Evolutionary conservation across 2,797 vertebrate genomes (phyloP).

Genomic region (Pangasius larnaudii): DNA sequence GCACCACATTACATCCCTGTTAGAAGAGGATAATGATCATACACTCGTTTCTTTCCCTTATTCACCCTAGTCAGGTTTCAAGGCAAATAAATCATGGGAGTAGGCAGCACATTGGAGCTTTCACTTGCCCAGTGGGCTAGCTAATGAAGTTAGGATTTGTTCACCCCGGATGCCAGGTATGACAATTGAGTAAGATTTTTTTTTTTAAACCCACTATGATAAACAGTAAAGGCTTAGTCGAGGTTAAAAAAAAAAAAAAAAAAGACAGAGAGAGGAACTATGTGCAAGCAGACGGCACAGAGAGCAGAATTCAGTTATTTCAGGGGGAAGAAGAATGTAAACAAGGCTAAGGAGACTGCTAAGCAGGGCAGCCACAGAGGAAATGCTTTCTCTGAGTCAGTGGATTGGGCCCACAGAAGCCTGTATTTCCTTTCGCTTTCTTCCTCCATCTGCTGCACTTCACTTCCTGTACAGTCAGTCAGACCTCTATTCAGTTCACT

Average conservation of each 20-base stretch:
- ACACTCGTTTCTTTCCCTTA: not conserved
- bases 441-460: not conserved
- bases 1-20: not conserved
- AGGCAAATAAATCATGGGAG: not conserved
- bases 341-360: not conserved
- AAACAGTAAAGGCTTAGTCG: not conserved
- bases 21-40: not conserved
- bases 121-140: not conserved
- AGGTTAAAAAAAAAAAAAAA: not conserved
- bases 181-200: not conserved
- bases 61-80: not conserved
- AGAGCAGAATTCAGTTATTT: not conserved
- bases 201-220: not conserved
- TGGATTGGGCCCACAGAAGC: not conserved
- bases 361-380: not conserved
- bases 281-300: not conserved
- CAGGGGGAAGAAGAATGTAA: not conserved
- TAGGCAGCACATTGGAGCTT: not conserved
- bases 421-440: not conserved
- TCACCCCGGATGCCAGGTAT: not conserved
- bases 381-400: not conserved
- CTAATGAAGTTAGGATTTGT: not conserved
- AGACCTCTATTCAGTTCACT: not conserved
- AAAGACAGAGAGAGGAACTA: not conserved
- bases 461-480: not conserved